phyloP scores from a whole-genome alignment of 1,140 invertebrate species.

The Calephelis virginiensis region DNA sequence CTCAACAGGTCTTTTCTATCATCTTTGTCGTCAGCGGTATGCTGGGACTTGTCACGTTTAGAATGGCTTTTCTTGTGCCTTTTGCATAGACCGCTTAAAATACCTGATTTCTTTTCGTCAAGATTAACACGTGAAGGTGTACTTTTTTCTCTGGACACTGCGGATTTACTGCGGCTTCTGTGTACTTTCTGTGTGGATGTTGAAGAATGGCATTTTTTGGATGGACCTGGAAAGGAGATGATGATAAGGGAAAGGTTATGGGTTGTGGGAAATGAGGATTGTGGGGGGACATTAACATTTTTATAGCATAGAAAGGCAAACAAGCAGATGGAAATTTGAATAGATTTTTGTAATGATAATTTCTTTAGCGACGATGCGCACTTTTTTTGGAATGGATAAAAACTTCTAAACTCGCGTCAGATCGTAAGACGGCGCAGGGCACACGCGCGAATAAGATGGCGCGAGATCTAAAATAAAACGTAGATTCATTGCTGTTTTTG shows the following conservation, averaged over 20 bases:
- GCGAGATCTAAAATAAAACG: too few species aligned
- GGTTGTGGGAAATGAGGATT: slow-evolving; percentile 20
- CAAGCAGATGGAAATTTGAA: too few species aligned
- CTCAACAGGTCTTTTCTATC: slow-evolving; percentile 26
- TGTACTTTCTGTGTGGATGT: slow-evolving; percentile 27
- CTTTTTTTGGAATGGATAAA: too few species aligned
- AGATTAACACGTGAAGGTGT: slow-evolving; percentile 6
- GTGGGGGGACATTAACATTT: background rate
- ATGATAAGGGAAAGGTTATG: slow-evolving; percentile 22
- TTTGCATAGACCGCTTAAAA: background rate
- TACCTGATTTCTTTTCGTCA: slow-evolving; percentile 17
- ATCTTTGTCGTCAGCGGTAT: slow-evolving; percentile 21
- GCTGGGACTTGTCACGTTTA: too few species aligned
- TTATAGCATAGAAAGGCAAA: background rate
- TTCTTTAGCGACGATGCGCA: too few species aligned
- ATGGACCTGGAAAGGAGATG: slow-evolving; percentile 38
- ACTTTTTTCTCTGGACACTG: slow-evolving; percentile 18
- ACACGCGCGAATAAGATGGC: too few species aligned
- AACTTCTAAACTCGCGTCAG: too few species aligned
- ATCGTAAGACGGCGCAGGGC: too few species aligned
- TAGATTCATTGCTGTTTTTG: too few species aligned
- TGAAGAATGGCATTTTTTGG: slow-evolving; percentile 11
- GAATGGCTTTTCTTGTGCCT: too few species aligned
- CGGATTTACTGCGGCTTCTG: slow-evolving; percentile 36
- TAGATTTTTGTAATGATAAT: too few species aligned